Percentiles rank a stretch among this genome's conserved stretches.
phyloP scores from a whole-genome alignment of 2,888 invertebrate genomes.

The Pseudoips prasinana region DNA sequence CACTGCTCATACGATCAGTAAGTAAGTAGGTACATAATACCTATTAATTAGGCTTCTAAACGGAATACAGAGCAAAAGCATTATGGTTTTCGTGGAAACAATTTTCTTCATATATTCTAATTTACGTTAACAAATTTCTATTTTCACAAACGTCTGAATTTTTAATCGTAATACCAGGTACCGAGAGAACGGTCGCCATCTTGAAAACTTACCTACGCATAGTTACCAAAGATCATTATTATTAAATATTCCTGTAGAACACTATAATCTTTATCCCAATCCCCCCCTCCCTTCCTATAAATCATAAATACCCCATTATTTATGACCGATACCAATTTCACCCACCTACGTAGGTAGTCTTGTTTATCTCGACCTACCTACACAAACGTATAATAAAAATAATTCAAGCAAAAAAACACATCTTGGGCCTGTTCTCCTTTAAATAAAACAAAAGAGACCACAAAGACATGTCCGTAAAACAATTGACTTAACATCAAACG shows the following conservation, averaged over 20 bases:
- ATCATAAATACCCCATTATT: slow-evolving; percentile 77
- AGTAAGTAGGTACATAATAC: too few relatives aligned
- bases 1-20: too few relatives aligned
- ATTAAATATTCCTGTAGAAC: slow-evolving; percentile 31
- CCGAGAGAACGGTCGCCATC: too few relatives aligned
- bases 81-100: too few relatives aligned
- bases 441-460: slow-evolving; percentile 79
- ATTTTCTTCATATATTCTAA: too few relatives aligned
- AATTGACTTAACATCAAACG: slow-evolving; percentile 59
- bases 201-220: slow-evolving; percentile 12
- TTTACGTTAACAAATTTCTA: too few relatives aligned
- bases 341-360: slow-evolving; percentile 60
- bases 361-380: slow-evolving; percentile 62
- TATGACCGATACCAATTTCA: slow-evolving; percentile 77
- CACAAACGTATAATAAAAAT: slow-evolving; percentile 39
- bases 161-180: too few relatives aligned
- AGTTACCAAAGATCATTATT: slow-evolving; percentile 30
- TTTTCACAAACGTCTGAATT: too few relatives aligned
- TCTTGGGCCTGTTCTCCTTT: slow-evolving; percentile 63
- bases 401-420: slow-evolving; percentile 45
- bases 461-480: slow-evolving; percentile 80
- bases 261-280: slow-evolving; percentile 40
- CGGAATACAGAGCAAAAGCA: too few relatives aligned
- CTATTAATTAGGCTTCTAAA: too few relatives aligned
- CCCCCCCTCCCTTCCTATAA: slow-evolving; percentile 47